Evolutionary conservation across 2,113 vertebrate species (phyloP).

Genomic region (Caranx melampygus): DNA sequence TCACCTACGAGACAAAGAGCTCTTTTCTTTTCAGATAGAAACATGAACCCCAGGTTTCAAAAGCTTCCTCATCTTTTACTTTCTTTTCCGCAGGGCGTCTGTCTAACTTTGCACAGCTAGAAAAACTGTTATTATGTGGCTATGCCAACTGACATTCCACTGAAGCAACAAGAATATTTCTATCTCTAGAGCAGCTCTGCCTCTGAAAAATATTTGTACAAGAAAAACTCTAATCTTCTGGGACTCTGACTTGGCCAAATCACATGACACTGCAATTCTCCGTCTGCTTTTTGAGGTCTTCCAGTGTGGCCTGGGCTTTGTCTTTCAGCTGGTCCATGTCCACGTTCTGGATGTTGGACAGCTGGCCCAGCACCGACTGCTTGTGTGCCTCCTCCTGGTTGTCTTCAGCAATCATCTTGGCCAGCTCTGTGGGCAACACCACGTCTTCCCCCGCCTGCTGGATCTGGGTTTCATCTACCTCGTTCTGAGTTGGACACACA

Average conservation of each 20-base stretch:
- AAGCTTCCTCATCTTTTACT: not conserved
- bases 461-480: conserved; percentile 94
- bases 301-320: conserved; percentile 95
- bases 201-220: conserved; percentile 66
- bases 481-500: conserved; percentile 84
- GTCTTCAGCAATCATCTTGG: conserved; percentile 98
- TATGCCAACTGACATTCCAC: conserved; percentile 52
- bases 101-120: conserved; percentile 39
- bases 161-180: conserved; percentile 60
- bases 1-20: not conserved
- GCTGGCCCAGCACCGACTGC: conserved; percentile 92
- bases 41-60: conserved; percentile 1
- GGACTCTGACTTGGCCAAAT: conserved; percentile 59
- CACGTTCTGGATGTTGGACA: conserved; percentile 95
- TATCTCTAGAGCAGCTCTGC: conserved; percentile 65
- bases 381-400: conserved; percentile 93
- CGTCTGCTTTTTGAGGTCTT: conserved; percentile 95
- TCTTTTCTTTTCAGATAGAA: not conserved
- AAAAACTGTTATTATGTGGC: conserved; percentile 51
- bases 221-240: conserved; percentile 43
- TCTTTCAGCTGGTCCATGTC: conserved; percentile 95
- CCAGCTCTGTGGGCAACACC: conserved; percentile 93
- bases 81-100: conserved; percentile 14
- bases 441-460: conserved; percentile 93
- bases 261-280: conserved; percentile 96